Evolutionary conservation across 2,888 invertebrate species (phyloP), one percentile per base, ranked within the genome.

Genomic region (Zootermopsis nevadensis): DNA sequence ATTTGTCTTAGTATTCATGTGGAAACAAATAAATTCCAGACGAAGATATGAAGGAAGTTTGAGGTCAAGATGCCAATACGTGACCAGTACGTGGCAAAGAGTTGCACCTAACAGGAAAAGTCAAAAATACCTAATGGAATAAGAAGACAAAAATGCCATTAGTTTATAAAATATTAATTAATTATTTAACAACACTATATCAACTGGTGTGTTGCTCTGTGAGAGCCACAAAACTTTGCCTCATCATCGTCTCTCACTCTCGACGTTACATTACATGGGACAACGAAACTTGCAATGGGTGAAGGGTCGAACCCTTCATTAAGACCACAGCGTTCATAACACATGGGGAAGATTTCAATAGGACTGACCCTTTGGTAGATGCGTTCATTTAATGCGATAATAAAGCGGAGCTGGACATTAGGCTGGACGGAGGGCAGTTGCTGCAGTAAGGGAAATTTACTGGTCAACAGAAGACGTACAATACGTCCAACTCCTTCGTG

Each of bases 401-500:
- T 42, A n/a, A 74, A 33, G 74, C 38, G 8, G 27, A 74, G 60
- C 74, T 38, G 74, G 74, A 74, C 74, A 74, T 74, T 38, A 19
- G 38, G 38, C 33, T 74, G 74, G 74, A 74, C 74, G 31, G 38
- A 74, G 74, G 74, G 42, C 74, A 74, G 74, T 74, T 74, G 74
- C 33, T 74, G 74, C 1, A 69, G 69, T 69, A 19, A 66, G 66
- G 15, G 10, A 19, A n/a, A 10, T 27, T n/a, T 30, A 19, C 66
- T 8, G 12, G 1, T 6, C 33, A 69, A 69, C 33, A 69, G 12
- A 69, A 69, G 69, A 69, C 30, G 22, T 27, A 74, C 30, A 69
- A 27, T 30, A 27, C n/a, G 24, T 35, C 38, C 74, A 38, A 38
- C 74, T 42, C 74, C 74, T 38, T 33, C 33, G 10, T 38, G n/a